Conservation (phyloP, 2,888 invertebrate genomes). For the Kuschelorhynchus macadamiae region DNA sequence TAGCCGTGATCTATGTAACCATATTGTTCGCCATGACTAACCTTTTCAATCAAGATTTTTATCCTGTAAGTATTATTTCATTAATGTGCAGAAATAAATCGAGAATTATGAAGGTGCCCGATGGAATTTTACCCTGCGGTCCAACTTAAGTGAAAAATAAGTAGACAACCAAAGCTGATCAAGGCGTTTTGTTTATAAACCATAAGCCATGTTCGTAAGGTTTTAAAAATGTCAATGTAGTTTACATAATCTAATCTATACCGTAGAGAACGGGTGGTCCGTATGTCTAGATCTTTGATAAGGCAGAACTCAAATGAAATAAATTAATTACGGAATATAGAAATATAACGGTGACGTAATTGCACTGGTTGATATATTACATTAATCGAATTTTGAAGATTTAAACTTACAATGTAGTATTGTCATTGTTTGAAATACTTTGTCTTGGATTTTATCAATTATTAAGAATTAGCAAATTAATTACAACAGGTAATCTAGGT, state of each 20-base stretch:
- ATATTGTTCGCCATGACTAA: constrained; percentile 27
- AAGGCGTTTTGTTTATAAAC: constrained; percentile 46
- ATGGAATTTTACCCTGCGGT: constrained; percentile 39
- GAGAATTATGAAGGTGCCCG: constrained; percentile 36
- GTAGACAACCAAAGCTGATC: constrained; percentile 39
- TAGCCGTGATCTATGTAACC: constrained; percentile 38
- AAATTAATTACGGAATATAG: constrained; percentile 37
- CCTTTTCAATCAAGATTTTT: constrained; percentile 48
- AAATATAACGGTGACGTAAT: constrained; percentile 20
- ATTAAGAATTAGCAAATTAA: no score
- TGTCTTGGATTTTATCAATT: not conserved
- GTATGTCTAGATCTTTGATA: constrained; percentile 36
- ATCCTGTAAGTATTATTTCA: constrained; percentile 37
- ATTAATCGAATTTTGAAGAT: no score
- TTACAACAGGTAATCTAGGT: no score
- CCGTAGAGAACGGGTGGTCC: constrained; percentile 37
- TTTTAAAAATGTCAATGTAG: constrained; percentile 42
- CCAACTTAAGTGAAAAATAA: constrained; percentile 37
- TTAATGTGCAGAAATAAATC: constrained; percentile 43
- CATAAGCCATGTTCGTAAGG: constrained; percentile 35
- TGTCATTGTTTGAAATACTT: no score
- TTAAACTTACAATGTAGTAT: no score
- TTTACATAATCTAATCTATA: constrained; percentile 40
- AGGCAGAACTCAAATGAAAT: constrained; percentile 29
- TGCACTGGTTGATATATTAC: not conserved